Evolutionary conservation across 2,888 invertebrate genomes (phyloP), one percentile per base, ranked within the genome.

Genomic region (Synergus itoensis): DNA sequence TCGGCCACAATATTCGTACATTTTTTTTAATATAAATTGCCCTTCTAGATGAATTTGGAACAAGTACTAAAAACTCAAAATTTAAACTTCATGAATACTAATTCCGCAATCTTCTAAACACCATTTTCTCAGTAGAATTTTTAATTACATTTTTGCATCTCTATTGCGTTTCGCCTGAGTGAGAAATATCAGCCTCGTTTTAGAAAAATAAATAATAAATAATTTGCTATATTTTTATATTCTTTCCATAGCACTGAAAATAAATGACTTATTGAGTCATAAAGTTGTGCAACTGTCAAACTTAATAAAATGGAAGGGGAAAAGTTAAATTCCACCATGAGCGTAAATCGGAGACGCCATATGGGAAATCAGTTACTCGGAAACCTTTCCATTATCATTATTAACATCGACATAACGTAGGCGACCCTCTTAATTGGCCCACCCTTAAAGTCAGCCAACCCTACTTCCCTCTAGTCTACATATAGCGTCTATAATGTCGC

Each of bases 331-430:
- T 60, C 11, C 60, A 12, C 60, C 60, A 18, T 11, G 18, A 60
- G 18, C 4, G 18, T 60, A 41, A 77, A 28, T 43, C 62, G 9
- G 57, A 43, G 21, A 28, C 83, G 80, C 83, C 85, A 87, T 87
- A 85, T 87, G 84, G 84, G 79, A 85, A 87, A 87, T 85, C 84
- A 85, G 83, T 87, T 84, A 64, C 8, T 40, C 8, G n/a, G 78
- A 80, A 60, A 78, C 78, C 80, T 83, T 78, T 80, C 16, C 64
- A 53, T 76, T 65, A 78, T 76, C 79, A 82, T 81, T 81, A 79
- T 65, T 75, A 77, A 77, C 53, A 78, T 78, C 48, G 78, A 64
- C 45, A 63, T 77, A 63, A 81, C 57, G n/a, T 21, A 28, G 57
- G 48, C 64, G 16, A 45, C 84, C 57, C 79, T 75, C 75, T 79